Base-by-base conservation (phyloP, 2,797 vertebrate genomes). In the Carduelis carduelis region DNA sequence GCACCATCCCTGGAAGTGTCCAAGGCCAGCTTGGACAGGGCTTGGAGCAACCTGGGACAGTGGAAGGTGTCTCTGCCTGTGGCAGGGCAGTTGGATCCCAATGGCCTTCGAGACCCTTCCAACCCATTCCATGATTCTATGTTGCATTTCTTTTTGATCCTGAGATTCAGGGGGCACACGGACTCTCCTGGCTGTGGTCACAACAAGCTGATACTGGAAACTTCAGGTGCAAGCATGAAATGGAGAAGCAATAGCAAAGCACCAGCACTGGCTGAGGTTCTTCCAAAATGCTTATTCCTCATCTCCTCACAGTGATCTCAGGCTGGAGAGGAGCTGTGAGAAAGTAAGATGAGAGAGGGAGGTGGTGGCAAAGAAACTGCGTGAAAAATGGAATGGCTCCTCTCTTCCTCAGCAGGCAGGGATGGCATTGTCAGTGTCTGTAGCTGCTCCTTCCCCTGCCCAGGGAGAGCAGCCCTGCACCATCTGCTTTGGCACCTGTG, bases 161-260 rank as follows among this genome's bases (percentile, higher is more conserved):
- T 15, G 14, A 27, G 9, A 35, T 2, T 0, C 22, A 28, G 26
- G 14, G 12, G 5, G 6, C 23, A 37, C n/a, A 30, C 4, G 1
- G 11, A 26, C 32, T 61, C 6, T 80, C 44, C 63, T 66, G 60
- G 8, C 43, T 71, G 8, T 30, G 24, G 12, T 68, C 64, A 55
- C 30, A 30, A 71, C 61, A 68, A 89, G 19, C 18, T 89, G 13
- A 27, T 60, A 4, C 27, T 11, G 4, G 49, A 57, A 70, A 50
- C 18, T 56, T 52, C 37, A 66, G 2, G 1, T 3, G 8, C 13
- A 35, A 50, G 14, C 23, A 3, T 28, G 44, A 70, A 50, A 23
- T 2, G 1, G 28, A 87, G 35, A 20, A 89, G 56, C 26, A 72
- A 20, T 27, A 49, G 49, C 59, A 57, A 44, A 37, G 5, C 11